phyloP scores from a whole-genome alignment of 37 sponge, comb jelly and placozoan species.

The Geodia barretti region DNA sequence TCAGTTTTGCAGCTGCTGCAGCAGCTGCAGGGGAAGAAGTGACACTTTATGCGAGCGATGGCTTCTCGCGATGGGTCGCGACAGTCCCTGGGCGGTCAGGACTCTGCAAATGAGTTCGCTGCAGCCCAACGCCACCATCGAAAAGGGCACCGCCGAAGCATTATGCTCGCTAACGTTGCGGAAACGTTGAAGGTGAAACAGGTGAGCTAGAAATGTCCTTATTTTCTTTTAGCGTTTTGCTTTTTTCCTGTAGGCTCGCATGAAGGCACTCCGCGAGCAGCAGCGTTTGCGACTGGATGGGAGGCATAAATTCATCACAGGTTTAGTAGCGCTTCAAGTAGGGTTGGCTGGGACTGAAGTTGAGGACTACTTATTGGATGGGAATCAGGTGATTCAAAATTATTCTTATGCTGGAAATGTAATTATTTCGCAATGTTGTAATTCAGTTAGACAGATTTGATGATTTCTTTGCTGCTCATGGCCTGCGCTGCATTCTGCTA shows the following conservation, averaged over 20 bases:
- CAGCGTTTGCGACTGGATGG: constrained; percentile 67
- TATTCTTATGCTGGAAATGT: no score
- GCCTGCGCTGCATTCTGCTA: constrained; percentile 70
- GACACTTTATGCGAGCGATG: background rate
- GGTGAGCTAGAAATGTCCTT: background rate
- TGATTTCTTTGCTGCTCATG: constrained; percentile 82
- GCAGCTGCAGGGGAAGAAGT: background rate
- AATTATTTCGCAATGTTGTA: no score
- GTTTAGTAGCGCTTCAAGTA: constrained; percentile 59
- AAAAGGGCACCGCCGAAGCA: constrained; percentile 32
- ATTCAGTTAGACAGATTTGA: constrained; percentile 79
- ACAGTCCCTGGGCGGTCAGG: background rate
- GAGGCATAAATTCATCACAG: constrained; percentile 69
- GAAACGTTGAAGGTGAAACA: constrained; percentile 39
- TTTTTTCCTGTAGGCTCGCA: constrained; percentile 33
- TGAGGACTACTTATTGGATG: constrained; percentile 81
- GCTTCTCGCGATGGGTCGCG: background rate
- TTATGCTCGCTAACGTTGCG: constrained; percentile 29
- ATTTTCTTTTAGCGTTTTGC: background rate
- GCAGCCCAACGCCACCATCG: background rate
- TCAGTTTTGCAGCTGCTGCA: background rate
- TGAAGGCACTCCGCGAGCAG: constrained; percentile 63
- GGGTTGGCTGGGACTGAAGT: constrained; percentile 49
- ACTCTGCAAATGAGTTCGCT: background rate
- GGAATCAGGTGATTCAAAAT: constrained; percentile 75